A percentile compares a stretch with the other conserved stretches of the same genome.
Evolutionary conservation across 2,797 vertebrate genomes (phyloP).

Genomic region (Myotis findleyi): DNA sequence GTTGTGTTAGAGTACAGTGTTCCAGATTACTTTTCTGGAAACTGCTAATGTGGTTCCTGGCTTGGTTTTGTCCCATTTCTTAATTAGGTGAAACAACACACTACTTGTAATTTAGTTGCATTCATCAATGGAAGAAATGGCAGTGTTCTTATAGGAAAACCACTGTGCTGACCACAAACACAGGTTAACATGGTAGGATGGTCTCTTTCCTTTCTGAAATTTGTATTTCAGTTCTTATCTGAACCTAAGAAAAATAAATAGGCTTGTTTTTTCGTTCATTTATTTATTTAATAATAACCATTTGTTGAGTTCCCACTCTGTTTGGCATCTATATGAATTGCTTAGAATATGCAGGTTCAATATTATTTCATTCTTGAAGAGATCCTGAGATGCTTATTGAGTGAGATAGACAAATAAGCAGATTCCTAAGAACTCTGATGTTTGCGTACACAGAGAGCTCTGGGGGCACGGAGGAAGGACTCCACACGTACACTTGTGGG

Average conservation of each 20-base stretch:
- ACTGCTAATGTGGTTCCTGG: constrained; percentile 53
- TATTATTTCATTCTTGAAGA: not conserved
- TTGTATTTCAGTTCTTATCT: not conserved
- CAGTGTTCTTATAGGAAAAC: not conserved
- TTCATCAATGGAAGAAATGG: not conserved
- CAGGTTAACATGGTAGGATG: not conserved
- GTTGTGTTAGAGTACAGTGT: constrained; percentile 28
- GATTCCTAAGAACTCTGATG: not conserved
- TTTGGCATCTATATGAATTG: not conserved
- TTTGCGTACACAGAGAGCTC: not conserved
- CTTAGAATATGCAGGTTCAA: not conserved
- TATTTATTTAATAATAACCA: constrained; percentile 10
- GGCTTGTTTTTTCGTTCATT: constrained; percentile 1
- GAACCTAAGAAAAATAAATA: constrained; percentile 14
- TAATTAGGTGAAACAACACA: constrained; percentile 55
- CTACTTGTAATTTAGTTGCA: not conserved
- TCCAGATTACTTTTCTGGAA: constrained; percentile 67
- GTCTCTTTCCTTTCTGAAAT: not conserved
- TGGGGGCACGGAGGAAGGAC: not conserved
- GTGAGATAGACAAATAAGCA: not conserved
- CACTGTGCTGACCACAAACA: not conserved
- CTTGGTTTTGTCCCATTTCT: constrained; percentile 54
- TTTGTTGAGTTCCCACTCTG: not conserved
- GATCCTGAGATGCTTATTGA: not conserved
- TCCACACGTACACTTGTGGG: not conserved